These are phyloP conservation scores for Bathynomus jamesi DNA, from an alignment of 1,140 invertebrate genomes.

Conservation along the genomic window DNA sequence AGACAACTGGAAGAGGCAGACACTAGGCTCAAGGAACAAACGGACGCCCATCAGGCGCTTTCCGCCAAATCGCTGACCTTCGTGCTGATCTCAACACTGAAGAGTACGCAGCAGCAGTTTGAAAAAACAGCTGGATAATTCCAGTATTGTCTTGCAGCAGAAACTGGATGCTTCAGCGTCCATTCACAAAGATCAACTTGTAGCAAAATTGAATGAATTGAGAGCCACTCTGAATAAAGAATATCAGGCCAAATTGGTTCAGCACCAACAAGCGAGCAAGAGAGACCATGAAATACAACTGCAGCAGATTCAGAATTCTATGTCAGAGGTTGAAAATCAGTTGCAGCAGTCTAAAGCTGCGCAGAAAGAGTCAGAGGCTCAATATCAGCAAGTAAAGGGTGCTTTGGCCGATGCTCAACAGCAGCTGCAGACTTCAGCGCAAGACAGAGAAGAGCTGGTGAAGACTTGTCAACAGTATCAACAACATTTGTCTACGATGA, in stretches of 20 bases:
- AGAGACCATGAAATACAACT: too few species aligned
- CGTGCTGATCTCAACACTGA: constrained; percentile 61
- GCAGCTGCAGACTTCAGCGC: too few species aligned
- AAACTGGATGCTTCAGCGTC: constrained; percentile 54
- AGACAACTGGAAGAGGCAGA: constrained; percentile 77
- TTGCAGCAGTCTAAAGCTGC: too few species aligned
- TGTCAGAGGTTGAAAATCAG: too few species aligned
- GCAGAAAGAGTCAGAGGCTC: too few species aligned
- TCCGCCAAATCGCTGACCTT: constrained; percentile 58
- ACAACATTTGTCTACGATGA: too few species aligned
- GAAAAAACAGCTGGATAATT: constrained; percentile 53
- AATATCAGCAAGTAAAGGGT: too few species aligned
- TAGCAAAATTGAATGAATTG: constrained; percentile 13
- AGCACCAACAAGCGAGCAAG: constrained; percentile 22
- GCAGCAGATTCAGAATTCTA: too few species aligned
- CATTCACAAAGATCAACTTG: constrained; percentile 5
- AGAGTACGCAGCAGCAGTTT: constrained; percentile 50
- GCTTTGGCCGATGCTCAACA: too few species aligned
- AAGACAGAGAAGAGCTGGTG: too few species aligned
- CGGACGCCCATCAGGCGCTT: constrained; percentile 25
- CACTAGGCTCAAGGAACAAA: constrained; percentile 41
- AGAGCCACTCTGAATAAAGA: constrained; percentile 16
- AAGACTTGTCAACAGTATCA: too few species aligned
- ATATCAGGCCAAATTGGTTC: constrained; percentile 18
- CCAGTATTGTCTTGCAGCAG: constrained; percentile 45